Evolutionary conservation across 1,140 invertebrate species (phyloP), one percentile per base, ranked within the genome.

Genomic region (Drosophila subpulchrella): DNA sequence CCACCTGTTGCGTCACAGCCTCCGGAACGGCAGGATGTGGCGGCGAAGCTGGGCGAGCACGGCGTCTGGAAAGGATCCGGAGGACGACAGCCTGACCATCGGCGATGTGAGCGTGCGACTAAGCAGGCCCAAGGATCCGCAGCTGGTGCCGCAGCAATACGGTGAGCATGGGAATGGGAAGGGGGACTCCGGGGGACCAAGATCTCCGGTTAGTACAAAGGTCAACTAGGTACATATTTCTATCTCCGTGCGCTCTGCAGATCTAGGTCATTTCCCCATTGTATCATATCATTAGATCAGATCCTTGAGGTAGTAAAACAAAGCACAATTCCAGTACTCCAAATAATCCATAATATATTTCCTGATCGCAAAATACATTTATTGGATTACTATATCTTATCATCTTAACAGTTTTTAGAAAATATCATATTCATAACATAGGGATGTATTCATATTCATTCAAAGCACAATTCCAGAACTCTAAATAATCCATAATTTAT

Each of bases 61-160:
- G 3, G 42, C 66, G 6, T 4, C 39, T 10, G 50, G 30, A 36
- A 65, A 62, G 36, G 41, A 71, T 6, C 8, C 44, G 15, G 48
- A 44, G 42, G 61, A 42, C 7, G 75, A 75, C 4, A 51, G 93
- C 83, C 94, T 98, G 8, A 95, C 94, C 27, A 97, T 98, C 86
- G 97, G 96, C 51, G 95, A 96, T 93, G 94, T 97, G 56, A 94
- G 94, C 11, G 96, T 96, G 83, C 93, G 93, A 34, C 92, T 97
- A 1, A 94, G 93, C 65, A 75, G 92, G 56, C 94, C 96, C 2
- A 94, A 94, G 88, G 94, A 95, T 92, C 94, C 95, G 36, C 96
- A 97, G 93, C 95, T 97, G 91, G 96, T 98, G 17, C 97, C 98
- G 6, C 93, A 94, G 85, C 96, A 96, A 86, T 98, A 97, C 91